Evolutionary conservation across 2,888 invertebrate genomes (phyloP).

Genomic region (Zeuzera pyrina): DNA sequence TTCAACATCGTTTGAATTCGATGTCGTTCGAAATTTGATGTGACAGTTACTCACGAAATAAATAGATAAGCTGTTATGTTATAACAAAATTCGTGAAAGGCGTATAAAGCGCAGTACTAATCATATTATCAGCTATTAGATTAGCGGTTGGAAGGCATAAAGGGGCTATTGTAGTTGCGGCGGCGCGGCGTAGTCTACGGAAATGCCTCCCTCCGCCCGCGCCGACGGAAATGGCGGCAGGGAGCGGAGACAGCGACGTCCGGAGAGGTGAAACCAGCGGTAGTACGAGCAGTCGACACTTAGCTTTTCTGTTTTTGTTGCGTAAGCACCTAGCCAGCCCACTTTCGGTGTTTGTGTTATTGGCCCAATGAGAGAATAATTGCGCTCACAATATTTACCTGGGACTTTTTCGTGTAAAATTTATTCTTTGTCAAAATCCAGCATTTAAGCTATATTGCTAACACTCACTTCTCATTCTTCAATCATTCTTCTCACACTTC

Average conservation of each 20-base stretch:
- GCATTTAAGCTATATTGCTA: too few species aligned
- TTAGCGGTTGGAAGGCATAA: slow-evolving; percentile 61
- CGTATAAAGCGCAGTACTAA: slow-evolving; percentile 34
- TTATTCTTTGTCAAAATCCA: too few species aligned
- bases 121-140: slow-evolving; percentile 53
- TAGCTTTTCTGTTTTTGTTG: slow-evolving; percentile 31
- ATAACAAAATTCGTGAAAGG: too few species aligned
- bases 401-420: too few species aligned
- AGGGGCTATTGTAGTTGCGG: slow-evolving; percentile 53
- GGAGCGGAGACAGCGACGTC: slow-evolving; percentile 62
- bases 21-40: too few species aligned
- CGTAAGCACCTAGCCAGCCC: slow-evolving; percentile 31
- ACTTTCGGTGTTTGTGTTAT: slow-evolving; percentile 29
- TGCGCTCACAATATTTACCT: too few species aligned
- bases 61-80: too few species aligned
- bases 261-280: slow-evolving; percentile 49
- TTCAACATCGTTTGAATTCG: too few species aligned
- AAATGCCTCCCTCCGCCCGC: slow-evolving; percentile 21
- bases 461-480: too few species aligned
- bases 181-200: slow-evolving; percentile 22
- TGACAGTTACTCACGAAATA: too few species aligned
- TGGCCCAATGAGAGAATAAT: too few species aligned
- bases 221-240: slow-evolving; percentile 56
- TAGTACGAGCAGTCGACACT: slow-evolving; percentile 22
- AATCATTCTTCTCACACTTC: too few species aligned